These are phyloP conservation scores for Chesias legatella DNA, from an alignment of 2,888 invertebrate species.

Conservation along the genomic window DNA sequence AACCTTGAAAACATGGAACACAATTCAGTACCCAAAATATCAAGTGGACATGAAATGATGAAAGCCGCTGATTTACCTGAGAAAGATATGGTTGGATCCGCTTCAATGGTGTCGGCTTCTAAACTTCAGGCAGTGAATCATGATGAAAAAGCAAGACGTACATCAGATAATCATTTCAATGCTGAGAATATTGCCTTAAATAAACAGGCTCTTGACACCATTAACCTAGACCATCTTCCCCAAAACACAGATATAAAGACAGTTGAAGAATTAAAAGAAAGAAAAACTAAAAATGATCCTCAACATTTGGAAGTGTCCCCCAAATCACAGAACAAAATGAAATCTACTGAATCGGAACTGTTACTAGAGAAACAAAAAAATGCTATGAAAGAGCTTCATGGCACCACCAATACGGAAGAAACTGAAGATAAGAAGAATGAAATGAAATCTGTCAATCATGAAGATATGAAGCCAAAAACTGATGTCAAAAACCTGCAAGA, in stretches of 20 bases:
- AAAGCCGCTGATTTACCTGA: conserved; percentile 13
- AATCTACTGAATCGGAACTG: conserved; percentile 17
- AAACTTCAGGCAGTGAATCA: conserved; percentile 26
- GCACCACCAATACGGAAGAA: background rate
- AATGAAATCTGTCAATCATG: conserved; percentile 16
- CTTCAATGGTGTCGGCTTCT: conserved; percentile 34
- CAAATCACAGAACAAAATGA: conserved; percentile 10
- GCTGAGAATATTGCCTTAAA: conserved; percentile 1
- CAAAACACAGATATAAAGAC: conserved; percentile 13
- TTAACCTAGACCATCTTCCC: conserved; percentile 1
- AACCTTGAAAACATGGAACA: conserved; percentile 4
- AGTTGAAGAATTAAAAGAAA: conserved; percentile 21
- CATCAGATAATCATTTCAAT: conserved; percentile 5
- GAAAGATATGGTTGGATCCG: conserved; percentile 34
- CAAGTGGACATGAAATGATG: conserved; percentile 15
- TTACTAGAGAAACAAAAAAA: conserved; percentile 11
- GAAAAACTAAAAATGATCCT: conserved; percentile 3
- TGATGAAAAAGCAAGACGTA: conserved; percentile 9
- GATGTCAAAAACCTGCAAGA: conserved; percentile 6
- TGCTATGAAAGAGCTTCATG: conserved; percentile 2
- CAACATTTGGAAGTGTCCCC: conserved; percentile 13
- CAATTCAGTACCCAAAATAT: conserved; percentile 17
- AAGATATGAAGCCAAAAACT: conserved; percentile 4
- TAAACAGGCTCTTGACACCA: conserved; percentile 1
- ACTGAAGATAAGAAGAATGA: conserved; percentile 6